These are phyloP conservation scores for Furnarius figulus DNA, from an alignment of 2,113 vertebrate species.

Conservation along the genomic window DNA sequence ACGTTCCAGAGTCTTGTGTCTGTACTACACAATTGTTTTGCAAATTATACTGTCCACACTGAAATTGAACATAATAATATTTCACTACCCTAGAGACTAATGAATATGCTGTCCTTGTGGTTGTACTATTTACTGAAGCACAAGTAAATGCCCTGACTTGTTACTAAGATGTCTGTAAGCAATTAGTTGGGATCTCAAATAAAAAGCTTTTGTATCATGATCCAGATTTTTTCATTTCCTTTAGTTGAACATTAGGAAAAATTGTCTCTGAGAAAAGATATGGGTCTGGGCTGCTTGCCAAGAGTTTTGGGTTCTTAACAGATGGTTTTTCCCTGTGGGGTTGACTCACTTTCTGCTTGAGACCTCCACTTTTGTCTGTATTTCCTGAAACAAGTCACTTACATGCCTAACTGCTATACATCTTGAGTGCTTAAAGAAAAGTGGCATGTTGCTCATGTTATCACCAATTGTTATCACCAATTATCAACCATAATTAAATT, in stretches of 20 bases:
- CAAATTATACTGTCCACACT: background rate
- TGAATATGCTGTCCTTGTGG: background rate
- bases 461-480: background rate
- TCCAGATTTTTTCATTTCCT: conserved; percentile 11
- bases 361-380: background rate
- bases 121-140: background rate
- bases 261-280: conserved; percentile 13
- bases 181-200: background rate
- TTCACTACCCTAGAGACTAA: conserved; percentile 12
- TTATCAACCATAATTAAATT: background rate
- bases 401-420: background rate
- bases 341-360: background rate
- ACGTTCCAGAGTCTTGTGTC: background rate
- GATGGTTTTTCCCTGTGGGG: background rate
- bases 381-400: conserved; percentile 45
- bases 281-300: conserved; percentile 13
- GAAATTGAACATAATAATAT: conserved; percentile 6
- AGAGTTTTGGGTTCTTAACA: conserved; percentile 35
- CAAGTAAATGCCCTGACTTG: background rate
- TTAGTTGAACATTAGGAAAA: conserved; percentile 8
- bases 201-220: conserved; percentile 21
- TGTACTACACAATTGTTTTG: background rate
- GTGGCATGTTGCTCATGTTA: background rate
- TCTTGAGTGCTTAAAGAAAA: conserved; percentile 1
- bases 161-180: background rate